phyloP scores from a whole-genome alignment of 2,113 vertebrate genomes.

The Elgaria multicarinata region DNA sequence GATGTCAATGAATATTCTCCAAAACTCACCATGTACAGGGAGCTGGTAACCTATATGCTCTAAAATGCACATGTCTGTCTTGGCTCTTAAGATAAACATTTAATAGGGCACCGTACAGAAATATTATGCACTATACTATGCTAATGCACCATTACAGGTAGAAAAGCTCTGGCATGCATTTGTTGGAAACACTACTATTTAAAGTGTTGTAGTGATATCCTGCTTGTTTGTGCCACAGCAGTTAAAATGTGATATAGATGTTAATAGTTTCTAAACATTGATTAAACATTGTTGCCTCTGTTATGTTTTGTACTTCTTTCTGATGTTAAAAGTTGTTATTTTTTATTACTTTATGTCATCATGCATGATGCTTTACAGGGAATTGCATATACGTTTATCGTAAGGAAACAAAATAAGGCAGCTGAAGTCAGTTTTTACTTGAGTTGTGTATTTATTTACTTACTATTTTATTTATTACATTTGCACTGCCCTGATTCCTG shows the following conservation, averaged over 20 bases:
- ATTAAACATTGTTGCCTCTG: not conserved
- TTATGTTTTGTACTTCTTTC: not conserved
- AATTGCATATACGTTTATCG: not conserved
- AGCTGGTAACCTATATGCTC: not conserved
- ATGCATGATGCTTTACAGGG: too few relatives aligned
- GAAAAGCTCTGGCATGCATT: not conserved
- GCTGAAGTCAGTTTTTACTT: not conserved
- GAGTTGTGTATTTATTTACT: slow-evolving; percentile 19
- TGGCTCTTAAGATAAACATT: not conserved
- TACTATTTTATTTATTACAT: too few relatives aligned
- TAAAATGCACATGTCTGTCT: not conserved
- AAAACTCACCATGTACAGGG: not conserved
- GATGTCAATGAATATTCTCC: not conserved
- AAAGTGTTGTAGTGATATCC: not conserved
- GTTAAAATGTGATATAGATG: not conserved
- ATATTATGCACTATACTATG: not conserved
- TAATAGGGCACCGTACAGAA: not conserved
- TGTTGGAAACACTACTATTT: not conserved
- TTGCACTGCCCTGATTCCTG: rapidly evolving
- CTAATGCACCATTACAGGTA: not conserved
- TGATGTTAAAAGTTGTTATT: not conserved
- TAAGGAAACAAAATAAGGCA: not conserved
- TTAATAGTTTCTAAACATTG: not conserved
- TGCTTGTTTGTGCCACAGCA: not conserved
- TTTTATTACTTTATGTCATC: too few relatives aligned